These are phyloP conservation scores for Hassar affinis DNA, from an alignment of 2,113 vertebrate genomes.

Conservation along the genomic window DNA sequence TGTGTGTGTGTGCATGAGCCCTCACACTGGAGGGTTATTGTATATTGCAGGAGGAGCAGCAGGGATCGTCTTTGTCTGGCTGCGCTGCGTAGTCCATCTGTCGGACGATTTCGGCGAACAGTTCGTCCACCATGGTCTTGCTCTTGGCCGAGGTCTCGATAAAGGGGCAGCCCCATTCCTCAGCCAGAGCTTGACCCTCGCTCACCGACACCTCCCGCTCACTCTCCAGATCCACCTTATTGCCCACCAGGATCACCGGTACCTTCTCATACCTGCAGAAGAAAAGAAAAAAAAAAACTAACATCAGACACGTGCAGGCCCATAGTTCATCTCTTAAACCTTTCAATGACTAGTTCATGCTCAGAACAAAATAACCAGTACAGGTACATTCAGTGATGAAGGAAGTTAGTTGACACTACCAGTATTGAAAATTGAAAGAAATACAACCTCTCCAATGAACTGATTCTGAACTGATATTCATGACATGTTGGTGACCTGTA, in stretches of 20 bases:
- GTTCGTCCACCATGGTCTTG: constrained; percentile 99
- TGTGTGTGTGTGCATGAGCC: constrained; percentile 44
- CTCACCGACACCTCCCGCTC: constrained; percentile 92
- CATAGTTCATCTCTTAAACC: background rate
- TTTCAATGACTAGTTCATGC: background rate
- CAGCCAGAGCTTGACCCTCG: constrained; percentile 92
- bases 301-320: background rate
- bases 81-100: constrained; percentile 99
- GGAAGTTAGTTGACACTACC: background rate
- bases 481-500: background rate
- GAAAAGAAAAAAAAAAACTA: constrained; percentile 47
- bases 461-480: no score
- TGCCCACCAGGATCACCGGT: constrained; percentile 97
- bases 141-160: constrained; percentile 99
- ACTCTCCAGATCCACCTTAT: constrained; percentile 98
- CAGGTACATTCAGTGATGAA: background rate
- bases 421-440: background rate
- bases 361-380: background rate
- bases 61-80: constrained; percentile 97
- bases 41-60: constrained; percentile 98
- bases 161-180: constrained; percentile 99
- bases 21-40: constrained; percentile 78
- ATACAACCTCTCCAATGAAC: background rate
- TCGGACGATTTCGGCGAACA: constrained; percentile 97
- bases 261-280: constrained; percentile 93